phyloP scores from a whole-genome alignment of 2,888 invertebrate species.

The Alsophila aescularia region DNA sequence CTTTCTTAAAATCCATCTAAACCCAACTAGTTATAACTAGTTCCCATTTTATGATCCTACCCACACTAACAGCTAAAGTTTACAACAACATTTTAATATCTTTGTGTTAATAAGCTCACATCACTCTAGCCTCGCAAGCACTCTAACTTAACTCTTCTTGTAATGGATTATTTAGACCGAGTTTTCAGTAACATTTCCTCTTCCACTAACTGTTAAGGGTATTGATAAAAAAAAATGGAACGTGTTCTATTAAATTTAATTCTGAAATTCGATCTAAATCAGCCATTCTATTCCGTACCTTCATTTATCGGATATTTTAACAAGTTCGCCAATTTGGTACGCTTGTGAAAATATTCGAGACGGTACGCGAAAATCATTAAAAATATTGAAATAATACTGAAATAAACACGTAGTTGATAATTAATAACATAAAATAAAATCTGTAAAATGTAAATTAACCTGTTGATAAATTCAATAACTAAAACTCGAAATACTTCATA shows the following conservation, averaged over 20 bases:
- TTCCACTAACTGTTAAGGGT: background rate
- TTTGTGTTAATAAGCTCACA: conserved; percentile 32
- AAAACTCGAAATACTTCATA: conserved; percentile 45
- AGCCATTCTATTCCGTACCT: too few species aligned
- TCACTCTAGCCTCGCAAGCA: conserved; percentile 29
- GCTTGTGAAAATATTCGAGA: background rate
- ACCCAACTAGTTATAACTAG: background rate
- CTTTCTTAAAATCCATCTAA: conserved; percentile 5
- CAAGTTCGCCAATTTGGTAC: background rate
- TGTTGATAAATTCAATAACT: conserved; percentile 39
- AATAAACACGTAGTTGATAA: conserved; percentile 36
- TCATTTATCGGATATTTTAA: background rate
- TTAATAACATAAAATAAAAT: conserved; percentile 45
- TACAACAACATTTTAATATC: conserved; percentile 20
- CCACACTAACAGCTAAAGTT: conserved; percentile 19
- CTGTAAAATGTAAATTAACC: conserved; percentile 39
- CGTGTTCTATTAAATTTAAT: background rate
- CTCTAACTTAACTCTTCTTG: background rate
- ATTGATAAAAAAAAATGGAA: too few species aligned
- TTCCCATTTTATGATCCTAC: background rate
- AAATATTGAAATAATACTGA: conserved; percentile 55
- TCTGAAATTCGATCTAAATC: background rate
- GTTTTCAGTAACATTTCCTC: background rate
- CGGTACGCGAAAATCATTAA: conserved; percentile 5
- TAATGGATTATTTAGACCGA: background rate